Evolutionary conservation across 1,140 invertebrate genomes (phyloP), one percentile per base, ranked within the genome.

Genomic region (Hyposmocoma kahamanoa): DNA sequence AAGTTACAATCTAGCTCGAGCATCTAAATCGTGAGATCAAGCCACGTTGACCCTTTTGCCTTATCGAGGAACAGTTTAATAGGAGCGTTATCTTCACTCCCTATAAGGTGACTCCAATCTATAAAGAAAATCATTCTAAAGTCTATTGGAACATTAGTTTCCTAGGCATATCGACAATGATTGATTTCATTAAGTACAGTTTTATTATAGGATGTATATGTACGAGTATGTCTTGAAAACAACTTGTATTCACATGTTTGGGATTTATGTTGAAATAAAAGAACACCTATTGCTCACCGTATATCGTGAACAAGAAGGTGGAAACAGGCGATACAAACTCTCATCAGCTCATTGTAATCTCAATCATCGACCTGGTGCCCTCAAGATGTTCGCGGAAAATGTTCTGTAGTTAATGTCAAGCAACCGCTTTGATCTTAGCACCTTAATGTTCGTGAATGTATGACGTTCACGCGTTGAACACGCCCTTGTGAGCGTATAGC

Each of bases 341-440:
- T 36, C 32, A 48, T 42, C 62, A 58, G 55, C 47, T 60, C 51
- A 39, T 64, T 24, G 42, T 49, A 51, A 42, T 59, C 56, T 59
- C 50, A 44, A 53, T 72, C 54, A 59, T 54, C 59, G 55, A 15
- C 2, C 10, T 36, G 32, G 44, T 55, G 42, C 34, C 26, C 44
- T 34, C 21, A 22, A 39, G 41, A 54, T 42, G 41, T 24, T 48
- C 36, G 46, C 47, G 36, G 51, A 50, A 53, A 52, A 56, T 57
- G 49, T 50, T 13, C 15, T 8, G 62, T 51, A 58, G 64, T 64
- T 66, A 68, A 50, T 24, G 53, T 44, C 49, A 56, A 46, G 36
- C 45, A 50, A 24, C 22, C 46, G 47, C 74, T 75, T 75, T 78
- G 70, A 75, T 75, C 74, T 50, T 49, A 46, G 43, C 45, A 63